These are phyloP conservation scores for Osmerus mordax DNA, from an alignment of 2,113 vertebrate species.

Conservation along the genomic window DNA sequence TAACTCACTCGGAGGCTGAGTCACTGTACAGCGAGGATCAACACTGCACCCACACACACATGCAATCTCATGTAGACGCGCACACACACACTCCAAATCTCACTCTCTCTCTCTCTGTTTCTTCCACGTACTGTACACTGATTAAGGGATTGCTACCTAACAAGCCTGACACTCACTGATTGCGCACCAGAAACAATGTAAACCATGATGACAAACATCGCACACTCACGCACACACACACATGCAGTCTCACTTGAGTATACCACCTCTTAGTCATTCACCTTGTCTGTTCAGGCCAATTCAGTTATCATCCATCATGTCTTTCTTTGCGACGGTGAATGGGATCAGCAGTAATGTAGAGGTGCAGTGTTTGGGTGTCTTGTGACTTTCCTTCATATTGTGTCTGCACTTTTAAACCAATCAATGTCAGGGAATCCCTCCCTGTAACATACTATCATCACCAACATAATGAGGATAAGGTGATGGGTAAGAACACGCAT, in stretches of 20 bases:
- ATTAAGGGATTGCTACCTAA: slow-evolving; percentile 19
- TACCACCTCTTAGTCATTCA: slow-evolving; percentile 48
- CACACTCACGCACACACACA: slow-evolving; percentile 20
- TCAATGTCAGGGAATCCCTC: slow-evolving; percentile 55
- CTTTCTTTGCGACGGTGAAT: background rate
- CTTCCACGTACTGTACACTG: background rate
- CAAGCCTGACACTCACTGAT: background rate
- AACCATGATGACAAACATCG: slow-evolving; percentile 21
- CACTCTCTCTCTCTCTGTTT: slow-evolving; percentile 21
- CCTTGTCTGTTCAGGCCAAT: slow-evolving; percentile 43
- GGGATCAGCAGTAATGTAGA: background rate
- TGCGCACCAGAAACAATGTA: slow-evolving; percentile 11
- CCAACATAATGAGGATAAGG: too few relatives aligned
- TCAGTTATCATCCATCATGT: slow-evolving; percentile 38
- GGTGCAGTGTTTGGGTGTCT: background rate
- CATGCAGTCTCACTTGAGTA: slow-evolving; percentile 20
- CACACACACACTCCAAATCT: background rate
- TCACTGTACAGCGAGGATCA: slow-evolving; percentile 51
- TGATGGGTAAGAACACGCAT: too few relatives aligned
- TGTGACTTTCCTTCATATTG: slow-evolving; percentile 8
- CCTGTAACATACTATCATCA: slow-evolving; percentile 30
- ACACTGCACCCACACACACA: slow-evolving; percentile 43
- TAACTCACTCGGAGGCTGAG: slow-evolving; percentile 52
- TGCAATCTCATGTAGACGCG: slow-evolving; percentile 15
- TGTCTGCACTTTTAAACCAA: slow-evolving; percentile 43